Conservation (phyloP, 2,797 vertebrate genomes). For the Capromys pilorides region DNA sequence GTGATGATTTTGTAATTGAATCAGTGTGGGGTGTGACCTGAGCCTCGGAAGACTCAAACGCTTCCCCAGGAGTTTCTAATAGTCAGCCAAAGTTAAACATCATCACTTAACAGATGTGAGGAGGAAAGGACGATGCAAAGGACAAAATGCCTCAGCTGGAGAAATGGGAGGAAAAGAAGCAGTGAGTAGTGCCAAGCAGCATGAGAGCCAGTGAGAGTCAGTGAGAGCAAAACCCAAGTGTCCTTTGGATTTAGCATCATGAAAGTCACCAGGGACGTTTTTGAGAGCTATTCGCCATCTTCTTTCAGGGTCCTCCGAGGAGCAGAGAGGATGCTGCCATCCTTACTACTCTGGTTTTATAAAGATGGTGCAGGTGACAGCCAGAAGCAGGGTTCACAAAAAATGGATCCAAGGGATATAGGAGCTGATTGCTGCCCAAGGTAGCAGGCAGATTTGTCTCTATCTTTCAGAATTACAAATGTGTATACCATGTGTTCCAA, state of each 20-base stretch:
- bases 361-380: neutral
- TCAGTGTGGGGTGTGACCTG: neutral
- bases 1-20: neutral
- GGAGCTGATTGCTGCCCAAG: neutral
- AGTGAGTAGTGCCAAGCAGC: neutral
- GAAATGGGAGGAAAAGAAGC: neutral
- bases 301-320: neutral
- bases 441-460: neutral
- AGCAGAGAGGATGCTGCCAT: neutral
- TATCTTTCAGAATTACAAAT: conserved; percentile 16
- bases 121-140: neutral
- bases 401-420: neutral
- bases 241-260: neutral
- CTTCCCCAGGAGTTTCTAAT: neutral
- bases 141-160: neutral
- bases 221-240: neutral
- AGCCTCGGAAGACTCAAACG: neutral
- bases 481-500: neutral
- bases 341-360: neutral
- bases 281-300: neutral
- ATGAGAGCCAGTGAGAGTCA: neutral
- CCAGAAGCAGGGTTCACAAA: neutral
- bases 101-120: neutral
- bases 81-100: neutral
- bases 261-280: neutral